A percentile compares a stretch with the other conserved stretches of the same genome.
Evolutionary conservation across 1,140 invertebrate species (phyloP).

Genomic region (Heliconius himera): DNA sequence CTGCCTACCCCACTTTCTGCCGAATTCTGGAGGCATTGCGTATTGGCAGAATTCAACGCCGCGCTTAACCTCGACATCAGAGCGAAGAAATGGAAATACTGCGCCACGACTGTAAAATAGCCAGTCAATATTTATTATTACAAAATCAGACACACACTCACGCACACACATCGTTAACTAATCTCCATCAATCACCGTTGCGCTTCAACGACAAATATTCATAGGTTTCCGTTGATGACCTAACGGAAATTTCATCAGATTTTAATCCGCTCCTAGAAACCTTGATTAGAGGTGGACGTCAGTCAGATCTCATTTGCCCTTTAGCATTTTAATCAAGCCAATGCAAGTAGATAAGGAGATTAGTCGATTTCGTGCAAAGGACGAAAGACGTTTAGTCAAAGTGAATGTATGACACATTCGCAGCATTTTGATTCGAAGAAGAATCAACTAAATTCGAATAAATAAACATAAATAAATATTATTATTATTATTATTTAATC

Average conservation of each 20-base stretch:
- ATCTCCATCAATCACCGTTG: not conserved
- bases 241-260: not conserved
- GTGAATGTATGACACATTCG: not conserved
- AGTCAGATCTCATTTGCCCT: constrained; percentile 16
- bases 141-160: not conserved
- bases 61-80: too few species aligned
- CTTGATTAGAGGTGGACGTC: constrained; percentile 23
- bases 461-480: too few species aligned
- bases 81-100: too few species aligned
- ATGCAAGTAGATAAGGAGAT: constrained; percentile 14
- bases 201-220: constrained; percentile 10
- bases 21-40: too few species aligned
- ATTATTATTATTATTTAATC: too few species aligned
- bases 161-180: not conserved
- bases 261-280: constrained; percentile 2
- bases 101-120: too few species aligned
- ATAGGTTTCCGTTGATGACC: constrained; percentile 8
- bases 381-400: not conserved
- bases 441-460: too few species aligned
- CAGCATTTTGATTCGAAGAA: too few species aligned
- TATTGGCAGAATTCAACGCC: too few species aligned
- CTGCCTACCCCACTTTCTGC: too few species aligned
- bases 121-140: not conserved
- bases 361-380: not conserved
- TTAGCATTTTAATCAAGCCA: constrained; percentile 25